Percentiles rank a stretch among this genome's conserved stretches.
These are phyloP conservation scores for Scaptomyza montana DNA, from an alignment of 1,140 invertebrate genomes.

Conservation along the genomic window DNA sequence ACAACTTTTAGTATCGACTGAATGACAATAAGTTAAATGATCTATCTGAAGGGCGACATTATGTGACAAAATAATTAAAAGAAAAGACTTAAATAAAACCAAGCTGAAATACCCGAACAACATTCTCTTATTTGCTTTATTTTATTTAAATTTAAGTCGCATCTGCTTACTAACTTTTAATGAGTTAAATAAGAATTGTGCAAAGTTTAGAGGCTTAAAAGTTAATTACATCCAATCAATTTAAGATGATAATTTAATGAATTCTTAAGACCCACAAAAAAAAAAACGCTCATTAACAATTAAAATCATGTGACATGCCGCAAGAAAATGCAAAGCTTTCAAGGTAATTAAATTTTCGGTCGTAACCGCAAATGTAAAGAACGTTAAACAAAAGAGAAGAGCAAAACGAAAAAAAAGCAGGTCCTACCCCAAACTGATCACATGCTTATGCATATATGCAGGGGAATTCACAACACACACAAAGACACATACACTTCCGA, in stretches of 20 bases:
- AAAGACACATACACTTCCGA: constrained; percentile 18
- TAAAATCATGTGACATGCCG: constrained; percentile 61
- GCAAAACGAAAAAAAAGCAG: not conserved
- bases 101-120: no score
- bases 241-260: constrained; percentile 33
- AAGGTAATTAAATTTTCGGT: constrained; percentile 70
- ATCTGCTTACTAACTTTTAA: not conserved
- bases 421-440: not conserved
- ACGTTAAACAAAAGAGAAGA: constrained; percentile 15
- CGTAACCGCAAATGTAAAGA: constrained; percentile 27
- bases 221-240: constrained; percentile 53
- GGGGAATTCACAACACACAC: constrained; percentile 46
- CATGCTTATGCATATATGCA: constrained; percentile 60
- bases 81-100: no score
- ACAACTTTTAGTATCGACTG: no score
- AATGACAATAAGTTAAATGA: no score
- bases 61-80: no score
- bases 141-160: not conserved
- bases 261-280: constrained; percentile 38
- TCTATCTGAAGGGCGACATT: no score
- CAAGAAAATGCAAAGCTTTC: constrained; percentile 47
- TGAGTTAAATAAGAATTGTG: constrained; percentile 18
- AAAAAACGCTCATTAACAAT: constrained; percentile 63
- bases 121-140: no score
- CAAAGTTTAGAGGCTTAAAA: constrained; percentile 22